phyloP scores from a whole-genome alignment of 2,797 vertebrate species.

The Mormyrops attenuatus region DNA sequence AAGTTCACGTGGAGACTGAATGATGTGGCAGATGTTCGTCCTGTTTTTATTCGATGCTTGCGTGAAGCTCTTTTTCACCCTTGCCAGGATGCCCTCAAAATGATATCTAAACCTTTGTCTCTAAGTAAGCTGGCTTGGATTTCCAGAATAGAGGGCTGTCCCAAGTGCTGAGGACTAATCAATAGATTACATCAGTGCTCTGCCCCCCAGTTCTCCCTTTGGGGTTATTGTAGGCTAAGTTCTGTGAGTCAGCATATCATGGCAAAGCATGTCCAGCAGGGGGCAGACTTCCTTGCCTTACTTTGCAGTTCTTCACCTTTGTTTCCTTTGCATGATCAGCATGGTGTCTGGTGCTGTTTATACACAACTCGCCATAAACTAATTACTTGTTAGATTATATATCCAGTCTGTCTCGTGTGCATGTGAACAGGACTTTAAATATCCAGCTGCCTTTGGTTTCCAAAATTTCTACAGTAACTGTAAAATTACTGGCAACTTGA shows the following conservation, averaged over 20 bases:
- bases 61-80: background rate
- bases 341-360: background rate
- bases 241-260: background rate
- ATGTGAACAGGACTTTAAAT: background rate
- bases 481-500: background rate
- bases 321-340: background rate
- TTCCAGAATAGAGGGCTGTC: background rate
- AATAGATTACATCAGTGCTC: background rate
- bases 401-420: background rate
- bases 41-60: background rate
- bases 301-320: background rate
- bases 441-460: background rate
- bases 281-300: background rate
- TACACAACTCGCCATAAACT: background rate
- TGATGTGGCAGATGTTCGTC: background rate
- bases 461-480: background rate
- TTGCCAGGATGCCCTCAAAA: background rate
- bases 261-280: background rate
- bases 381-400: background rate
- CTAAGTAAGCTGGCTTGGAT: background rate
- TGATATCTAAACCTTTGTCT: background rate
- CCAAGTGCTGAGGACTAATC: background rate
- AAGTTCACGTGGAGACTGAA: slow-evolving; percentile 38
- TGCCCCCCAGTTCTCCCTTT: background rate
- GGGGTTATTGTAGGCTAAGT: background rate